Percentiles rank a stretch among this genome's conserved stretches.
phyloP scores from a whole-genome alignment of 2,113 vertebrate genomes.

The Actinemys pallida region DNA sequence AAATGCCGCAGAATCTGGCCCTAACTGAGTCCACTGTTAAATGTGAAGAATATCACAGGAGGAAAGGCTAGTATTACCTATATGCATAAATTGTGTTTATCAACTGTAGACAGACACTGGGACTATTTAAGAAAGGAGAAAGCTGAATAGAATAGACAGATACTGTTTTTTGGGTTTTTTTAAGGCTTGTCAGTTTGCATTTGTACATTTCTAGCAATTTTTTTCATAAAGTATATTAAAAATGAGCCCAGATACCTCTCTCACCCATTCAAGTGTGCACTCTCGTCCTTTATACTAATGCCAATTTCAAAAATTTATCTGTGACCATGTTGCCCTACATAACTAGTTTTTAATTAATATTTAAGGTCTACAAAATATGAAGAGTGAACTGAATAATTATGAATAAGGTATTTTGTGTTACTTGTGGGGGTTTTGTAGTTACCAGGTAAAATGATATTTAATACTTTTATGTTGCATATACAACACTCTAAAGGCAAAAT shows the following conservation, averaged over 20 bases:
- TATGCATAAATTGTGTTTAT: not conserved
- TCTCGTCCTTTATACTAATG: not conserved
- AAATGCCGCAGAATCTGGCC: not conserved
- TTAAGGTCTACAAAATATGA: not conserved
- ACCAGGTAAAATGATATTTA: not conserved
- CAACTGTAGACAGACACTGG: not conserved
- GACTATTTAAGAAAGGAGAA: not conserved
- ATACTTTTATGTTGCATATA: not conserved
- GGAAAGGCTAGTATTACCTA: not conserved
- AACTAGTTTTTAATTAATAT: not conserved
- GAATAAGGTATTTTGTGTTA: not conserved
- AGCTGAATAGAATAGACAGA: rapidly evolving
- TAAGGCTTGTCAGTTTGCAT: not conserved
- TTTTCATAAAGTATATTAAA: not conserved
- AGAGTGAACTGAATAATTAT: not conserved
- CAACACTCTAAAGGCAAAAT: not conserved
- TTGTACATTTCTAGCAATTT: not conserved
- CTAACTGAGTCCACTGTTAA: not conserved
- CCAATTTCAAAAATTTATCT: not conserved
- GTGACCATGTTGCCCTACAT: rapidly evolving
- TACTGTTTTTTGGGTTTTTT: not conserved
- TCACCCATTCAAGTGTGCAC: not conserved
- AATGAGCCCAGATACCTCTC: not conserved
- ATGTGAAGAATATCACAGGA: not conserved
- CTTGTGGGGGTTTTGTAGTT: not conserved